Evolutionary conservation across 2,888 invertebrate genomes (phyloP), one percentile per base, ranked within the genome.

Genomic region (Eupeodes latifasciatus): DNA sequence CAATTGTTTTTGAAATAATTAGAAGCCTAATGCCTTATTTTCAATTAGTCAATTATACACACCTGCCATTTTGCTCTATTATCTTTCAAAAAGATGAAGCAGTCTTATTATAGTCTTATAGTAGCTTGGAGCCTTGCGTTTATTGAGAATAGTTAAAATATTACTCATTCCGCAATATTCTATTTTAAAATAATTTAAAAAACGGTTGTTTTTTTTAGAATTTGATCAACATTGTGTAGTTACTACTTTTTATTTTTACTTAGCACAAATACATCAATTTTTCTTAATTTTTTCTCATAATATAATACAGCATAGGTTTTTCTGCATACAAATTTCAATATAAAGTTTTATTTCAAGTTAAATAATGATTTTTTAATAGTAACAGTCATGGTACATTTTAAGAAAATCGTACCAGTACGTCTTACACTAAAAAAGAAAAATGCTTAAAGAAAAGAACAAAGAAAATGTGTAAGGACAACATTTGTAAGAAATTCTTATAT

Each of bases 341-440:
- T 66, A 81, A 81, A 62, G 51, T 59, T 81, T 69, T 85, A 57
- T 49, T 69, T 85, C 53, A 66, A 36, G 76, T 40, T 81, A 81
- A 81, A 77, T 66, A 76, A 77, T 80, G 16, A 71, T 51, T n/a
- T 76, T 80, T 85, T 81, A 72, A 85, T 77, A 85, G 76, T 81
- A 85, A 85, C 85, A 85, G 85, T 85, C 81, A 85, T 85, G 85
- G 72, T 75, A 84, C 84, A 80, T 77, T 47, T 57, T 7, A 81
- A 57, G 62, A 51, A 72, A 66, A 74, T 59, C 47, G 85, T 85
- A 77, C 81, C 76, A 81, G 59, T 66, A 64, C 71, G 76, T 76
- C 77, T 72, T 71, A 76, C 27, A 71, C 79, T 64, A 80, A 34
- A 36, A 47, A 75, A 79, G 59, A 77, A 76, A 55, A 34, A 53